Percentiles rank a stretch among this genome's conserved stretches.
These are phyloP conservation scores for Eumacrocentrus americanus DNA, from an alignment of 2,888 invertebrate genomes.

Conservation along the genomic window DNA sequence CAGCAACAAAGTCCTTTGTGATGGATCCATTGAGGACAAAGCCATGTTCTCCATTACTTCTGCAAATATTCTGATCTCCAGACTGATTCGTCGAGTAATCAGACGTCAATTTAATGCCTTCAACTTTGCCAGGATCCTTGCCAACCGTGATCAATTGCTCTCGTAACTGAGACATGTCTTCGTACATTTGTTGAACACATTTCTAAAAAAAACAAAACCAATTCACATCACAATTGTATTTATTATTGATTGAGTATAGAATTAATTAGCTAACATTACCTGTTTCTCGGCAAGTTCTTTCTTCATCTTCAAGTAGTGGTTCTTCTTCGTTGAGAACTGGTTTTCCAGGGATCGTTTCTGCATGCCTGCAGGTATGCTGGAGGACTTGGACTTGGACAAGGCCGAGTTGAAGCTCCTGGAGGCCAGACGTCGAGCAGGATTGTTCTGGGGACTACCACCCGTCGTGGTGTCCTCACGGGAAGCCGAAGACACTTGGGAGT, in stretches of 20 bases:
- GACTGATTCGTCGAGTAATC: conserved; percentile 1
- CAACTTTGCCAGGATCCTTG: conserved; percentile 51
- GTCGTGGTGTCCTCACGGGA: not conserved
- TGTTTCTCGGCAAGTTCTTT: conserved; percentile 47
- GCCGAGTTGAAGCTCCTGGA: conserved; percentile 29
- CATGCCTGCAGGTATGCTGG: conserved; percentile 21
- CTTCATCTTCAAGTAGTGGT: conserved; percentile 39
- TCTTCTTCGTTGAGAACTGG: conserved; percentile 44
- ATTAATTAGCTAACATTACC: conserved; percentile 4
- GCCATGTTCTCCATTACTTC: conserved; percentile 18
- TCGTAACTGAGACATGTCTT: conserved; percentile 48
- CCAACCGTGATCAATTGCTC: conserved; percentile 50
- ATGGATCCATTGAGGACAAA: conserved; percentile 25
- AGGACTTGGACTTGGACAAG: conserved; percentile 6
- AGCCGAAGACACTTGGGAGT: not conserved
- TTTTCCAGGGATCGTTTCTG: conserved; percentile 45
- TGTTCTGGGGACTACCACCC: conserved; percentile 13
- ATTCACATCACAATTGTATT: too few relatives aligned
- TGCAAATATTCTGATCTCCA: conserved; percentile 15
- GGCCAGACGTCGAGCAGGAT: conserved; percentile 26
- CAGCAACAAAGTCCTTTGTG: conserved; percentile 36
- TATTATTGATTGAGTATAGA: too few relatives aligned
- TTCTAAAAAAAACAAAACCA: conserved; percentile 43
- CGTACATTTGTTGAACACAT: conserved; percentile 41
- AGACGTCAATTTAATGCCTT: conserved; percentile 37